Evolutionary conservation across 1,140 invertebrate species (phyloP), one percentile per base, ranked within the genome.

Genomic region (Bombus balteatus): DNA sequence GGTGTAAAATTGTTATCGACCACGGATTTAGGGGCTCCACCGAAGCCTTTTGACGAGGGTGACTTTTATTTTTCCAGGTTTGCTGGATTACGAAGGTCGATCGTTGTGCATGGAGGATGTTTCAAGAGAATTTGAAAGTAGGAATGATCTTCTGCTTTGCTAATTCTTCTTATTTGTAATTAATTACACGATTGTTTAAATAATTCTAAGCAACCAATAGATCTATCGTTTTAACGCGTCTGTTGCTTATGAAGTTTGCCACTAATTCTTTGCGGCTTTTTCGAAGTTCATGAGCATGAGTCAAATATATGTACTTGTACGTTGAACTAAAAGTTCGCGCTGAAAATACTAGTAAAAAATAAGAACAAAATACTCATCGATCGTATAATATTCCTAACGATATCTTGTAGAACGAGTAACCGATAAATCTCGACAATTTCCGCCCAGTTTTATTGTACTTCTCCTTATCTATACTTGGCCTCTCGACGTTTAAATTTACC

Each of bases 1-100:
- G 65, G 88, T 89, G 89, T 89, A 86, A 90, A 89, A 89, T 86
- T 66, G 77, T 83, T 90, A 90, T 90, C 85, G 88, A 78, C 43
- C 53, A 25, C 47, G 74, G 43, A 68, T 70, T 68, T 39, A 32
- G 8, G 32, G 3, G 8, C 6, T 73, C 13, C 15, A 1, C 0
- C 12, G 39, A 1, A 32, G 15, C 28, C 1, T n/a, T 13, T 22
- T 1, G 12, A 6, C 41, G 28, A 25, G 28, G 71, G n/a, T 15
- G 13, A 8, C 13, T 72, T 72, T 72, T n/a, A 72, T 15, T 25
- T 22, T 34, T 12, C 12, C 10, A 25, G 25, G 0, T 76, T 18
- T 39, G 32, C 4, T 28, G 18, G 43, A 34, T 25, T 75, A 34
- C 25, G 5, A 25, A 25, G 73, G 0, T 25, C 34, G 37, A 18